Percentiles rank a stretch among this genome's conserved stretches.
These are phyloP conservation scores for Notothenia rossii DNA, from an alignment of 2,113 vertebrate species.

Conservation along the genomic window DNA sequence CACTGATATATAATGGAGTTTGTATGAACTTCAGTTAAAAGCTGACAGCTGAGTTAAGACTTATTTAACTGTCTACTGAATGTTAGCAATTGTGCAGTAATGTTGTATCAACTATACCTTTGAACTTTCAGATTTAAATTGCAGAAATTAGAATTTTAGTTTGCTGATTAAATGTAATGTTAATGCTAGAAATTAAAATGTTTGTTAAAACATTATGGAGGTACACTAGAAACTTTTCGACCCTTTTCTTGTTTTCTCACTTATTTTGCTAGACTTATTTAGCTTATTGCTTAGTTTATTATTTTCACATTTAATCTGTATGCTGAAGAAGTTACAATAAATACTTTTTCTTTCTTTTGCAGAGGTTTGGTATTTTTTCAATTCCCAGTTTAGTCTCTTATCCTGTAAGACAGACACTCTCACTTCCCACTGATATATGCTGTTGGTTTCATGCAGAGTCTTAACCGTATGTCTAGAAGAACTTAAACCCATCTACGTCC, in stretches of 20 bases:
- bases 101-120: slow-evolving; percentile 97
- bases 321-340: slow-evolving; percentile 88
- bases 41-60: slow-evolving; percentile 84
- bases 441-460: slow-evolving; percentile 16
- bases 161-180: slow-evolving; percentile 87
- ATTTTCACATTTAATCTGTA: slow-evolving; percentile 87
- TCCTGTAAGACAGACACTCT: neutral
- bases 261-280: slow-evolving; percentile 80
- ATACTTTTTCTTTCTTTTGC: slow-evolving; percentile 88
- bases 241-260: slow-evolving; percentile 60
- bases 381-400: slow-evolving; percentile 16
- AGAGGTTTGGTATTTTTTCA: slow-evolving; percentile 74
- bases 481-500: slow-evolving; percentile 12
- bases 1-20: slow-evolving; percentile 81
- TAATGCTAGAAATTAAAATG: slow-evolving; percentile 88
- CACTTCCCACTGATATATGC: neutral
- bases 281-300: slow-evolving; percentile 88
- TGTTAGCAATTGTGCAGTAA: slow-evolving; percentile 94
- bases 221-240: slow-evolving; percentile 76
- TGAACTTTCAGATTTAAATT: slow-evolving; percentile 85
- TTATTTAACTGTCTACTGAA: slow-evolving; percentile 85
- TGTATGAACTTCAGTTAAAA: slow-evolving; percentile 82
- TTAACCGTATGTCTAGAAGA: neutral
- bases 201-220: slow-evolving; percentile 82
- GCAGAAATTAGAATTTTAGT: slow-evolving; percentile 83